Evolutionary conservation across 2,113 vertebrate species (phyloP), one percentile per base, ranked within the genome.

Genomic region (Zosterops borbonicus): DNA sequence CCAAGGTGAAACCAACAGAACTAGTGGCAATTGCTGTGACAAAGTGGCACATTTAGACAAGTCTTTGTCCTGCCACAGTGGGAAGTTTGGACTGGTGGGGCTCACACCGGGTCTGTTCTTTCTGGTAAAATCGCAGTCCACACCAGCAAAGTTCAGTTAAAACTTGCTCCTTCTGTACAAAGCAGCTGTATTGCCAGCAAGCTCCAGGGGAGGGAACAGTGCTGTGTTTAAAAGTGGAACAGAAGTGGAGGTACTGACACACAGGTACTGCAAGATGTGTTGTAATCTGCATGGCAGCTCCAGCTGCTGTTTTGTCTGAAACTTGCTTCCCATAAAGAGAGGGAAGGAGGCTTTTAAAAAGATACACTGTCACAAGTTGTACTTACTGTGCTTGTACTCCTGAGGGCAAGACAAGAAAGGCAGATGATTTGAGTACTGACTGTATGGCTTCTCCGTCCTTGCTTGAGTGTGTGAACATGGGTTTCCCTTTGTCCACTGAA

Each of bases 81-180:
- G 46, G 59, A 80, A 49, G 55, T 29, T n/a, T 58, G 39, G 16
- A 33, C 70, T 27, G 9, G 28, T 1, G 2, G 35, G 70, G 19
- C 23, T 85, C n/a, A 16, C 5, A 15, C 1, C 7, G 56, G 21
- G 37, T 76, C 52, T 70, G 42, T 65, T 69, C 37, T 73, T 71
- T 63, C 39, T 5, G 2, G 19, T 68, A 67, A 11, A 70, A 25
- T 53, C 0, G 0, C n/a, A 31, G 46, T 68, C 9, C 28, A 23
- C 16, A 2, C 10, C 74, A 53, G 46, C 14, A 12, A 7, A 27
- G 28, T 28, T 83, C 29, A 50, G 41, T 62, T 85, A 12, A n/a
- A 80, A 80, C 47, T 52, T 33, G 15, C 55, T 90, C 29, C 7
- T 18, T 58, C n/a, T 60, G 44, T 44, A 16, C 20, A 31, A 21